Evolutionary conservation across 2,113 vertebrate genomes (phyloP).

Genomic region (Hippolais icterina): DNA sequence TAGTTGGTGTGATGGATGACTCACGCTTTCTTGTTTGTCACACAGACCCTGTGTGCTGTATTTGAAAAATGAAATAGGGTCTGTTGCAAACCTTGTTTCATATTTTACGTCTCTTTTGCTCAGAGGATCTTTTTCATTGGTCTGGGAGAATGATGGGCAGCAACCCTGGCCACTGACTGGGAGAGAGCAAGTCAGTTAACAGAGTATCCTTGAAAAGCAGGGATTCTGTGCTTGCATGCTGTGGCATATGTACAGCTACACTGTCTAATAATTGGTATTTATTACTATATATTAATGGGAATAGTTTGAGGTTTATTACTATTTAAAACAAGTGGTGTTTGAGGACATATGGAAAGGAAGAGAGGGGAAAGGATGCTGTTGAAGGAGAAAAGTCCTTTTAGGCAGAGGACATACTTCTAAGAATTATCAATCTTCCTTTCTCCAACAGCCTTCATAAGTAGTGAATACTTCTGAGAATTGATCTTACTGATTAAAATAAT

Average conservation of each 20-base stretch:
- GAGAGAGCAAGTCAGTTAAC: background rate
- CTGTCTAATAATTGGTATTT: background rate
- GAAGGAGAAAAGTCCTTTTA: background rate
- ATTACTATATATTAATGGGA: background rate
- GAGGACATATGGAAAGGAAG: background rate
- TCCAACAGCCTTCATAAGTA: background rate
- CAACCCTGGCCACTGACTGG: accelerated
- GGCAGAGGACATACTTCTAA: background rate
- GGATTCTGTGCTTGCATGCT: background rate
- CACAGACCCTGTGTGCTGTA: accelerated
- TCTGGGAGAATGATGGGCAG: background rate
- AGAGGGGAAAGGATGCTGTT: background rate
- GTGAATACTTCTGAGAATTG: background rate
- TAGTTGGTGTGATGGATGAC: background rate
- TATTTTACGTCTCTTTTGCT: background rate
- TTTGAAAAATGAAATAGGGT: background rate
- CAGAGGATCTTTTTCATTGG: background rate
- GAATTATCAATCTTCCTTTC: background rate
- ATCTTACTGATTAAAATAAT: background rate
- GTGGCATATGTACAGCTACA: background rate
- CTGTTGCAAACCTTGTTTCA: background rate
- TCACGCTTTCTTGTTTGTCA: background rate
- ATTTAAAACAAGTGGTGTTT: background rate
- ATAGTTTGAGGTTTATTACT: background rate
- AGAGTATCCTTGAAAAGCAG: background rate